Evolutionary conservation across 2,888 invertebrate genomes (phyloP).

Genomic region (Polydrusus pterygomalis): DNA sequence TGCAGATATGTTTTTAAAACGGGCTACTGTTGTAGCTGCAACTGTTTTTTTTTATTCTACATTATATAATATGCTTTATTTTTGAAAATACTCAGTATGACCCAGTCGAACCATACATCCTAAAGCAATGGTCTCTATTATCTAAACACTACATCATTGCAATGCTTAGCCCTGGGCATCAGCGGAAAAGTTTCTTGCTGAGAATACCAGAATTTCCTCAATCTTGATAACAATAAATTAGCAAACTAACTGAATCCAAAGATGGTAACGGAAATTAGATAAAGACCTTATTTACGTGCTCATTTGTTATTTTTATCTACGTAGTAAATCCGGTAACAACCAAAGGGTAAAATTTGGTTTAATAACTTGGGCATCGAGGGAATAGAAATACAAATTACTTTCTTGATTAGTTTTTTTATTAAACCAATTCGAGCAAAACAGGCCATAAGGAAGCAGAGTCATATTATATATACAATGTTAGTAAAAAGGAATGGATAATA

Average conservation of each 20-base stretch:
- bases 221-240: slow-evolving; percentile 63
- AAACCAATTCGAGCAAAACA: neutral
- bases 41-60: too few relatives aligned
- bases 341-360: slow-evolving; percentile 34
- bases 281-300: slow-evolving; percentile 47
- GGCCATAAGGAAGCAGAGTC: too few relatives aligned
- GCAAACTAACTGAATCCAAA: slow-evolving; percentile 52
- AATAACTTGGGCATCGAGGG: slow-evolving; percentile 17
- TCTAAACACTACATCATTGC: slow-evolving; percentile 42
- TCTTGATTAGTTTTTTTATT: neutral
- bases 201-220: slow-evolving; percentile 47
- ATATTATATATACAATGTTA: neutral
- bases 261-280: slow-evolving; percentile 49
- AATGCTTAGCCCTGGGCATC: slow-evolving; percentile 37
- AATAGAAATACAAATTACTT: slow-evolving; percentile 2
- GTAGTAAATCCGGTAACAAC: slow-evolving; percentile 37
- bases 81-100: too few relatives aligned
- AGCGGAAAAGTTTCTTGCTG: slow-evolving; percentile 35
- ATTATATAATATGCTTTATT: too few relatives aligned
- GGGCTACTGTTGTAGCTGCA: too few relatives aligned
- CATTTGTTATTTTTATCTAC: slow-evolving; percentile 49
- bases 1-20: too few relatives aligned
- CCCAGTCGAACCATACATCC: too few relatives aligned
- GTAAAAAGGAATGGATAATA: neutral
- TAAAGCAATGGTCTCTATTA: slow-evolving; percentile 33